phyloP scores from a whole-genome alignment of 2,888 invertebrate genomes.

The Prosapia bicincta region DNA sequence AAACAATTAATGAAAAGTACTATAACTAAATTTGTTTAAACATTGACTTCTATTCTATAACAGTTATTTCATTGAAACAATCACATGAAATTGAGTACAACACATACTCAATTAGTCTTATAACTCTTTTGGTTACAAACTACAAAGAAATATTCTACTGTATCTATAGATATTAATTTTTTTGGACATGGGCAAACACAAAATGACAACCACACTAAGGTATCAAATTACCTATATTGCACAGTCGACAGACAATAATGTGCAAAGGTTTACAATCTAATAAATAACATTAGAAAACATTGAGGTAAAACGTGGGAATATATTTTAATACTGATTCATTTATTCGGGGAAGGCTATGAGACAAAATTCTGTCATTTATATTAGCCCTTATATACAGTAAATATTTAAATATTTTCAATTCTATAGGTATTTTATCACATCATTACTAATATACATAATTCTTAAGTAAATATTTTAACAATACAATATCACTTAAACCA shows the following conservation, averaged over 20 bases:
- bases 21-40: neutral
- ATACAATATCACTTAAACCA: slow-evolving; percentile 15
- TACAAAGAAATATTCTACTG: neutral
- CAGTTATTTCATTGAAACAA: neutral
- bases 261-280: neutral
- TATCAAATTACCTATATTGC: neutral
- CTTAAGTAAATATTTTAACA: neutral
- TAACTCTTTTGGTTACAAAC: neutral
- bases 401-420: neutral
- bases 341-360: neutral
- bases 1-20: neutral
- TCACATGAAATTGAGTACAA: neutral
- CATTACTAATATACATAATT: neutral
- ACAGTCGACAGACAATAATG: neutral
- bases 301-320: neutral
- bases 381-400: neutral
- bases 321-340: neutral
- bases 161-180: neutral
- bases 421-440: neutral
- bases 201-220: neutral
- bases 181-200: neutral
- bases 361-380: no score
- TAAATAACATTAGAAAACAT: neutral
- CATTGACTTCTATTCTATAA: neutral
- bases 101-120: neutral